Base-by-base conservation (phyloP, 2,888 invertebrate genomes). In the Pemphredon lugubris region DNA sequence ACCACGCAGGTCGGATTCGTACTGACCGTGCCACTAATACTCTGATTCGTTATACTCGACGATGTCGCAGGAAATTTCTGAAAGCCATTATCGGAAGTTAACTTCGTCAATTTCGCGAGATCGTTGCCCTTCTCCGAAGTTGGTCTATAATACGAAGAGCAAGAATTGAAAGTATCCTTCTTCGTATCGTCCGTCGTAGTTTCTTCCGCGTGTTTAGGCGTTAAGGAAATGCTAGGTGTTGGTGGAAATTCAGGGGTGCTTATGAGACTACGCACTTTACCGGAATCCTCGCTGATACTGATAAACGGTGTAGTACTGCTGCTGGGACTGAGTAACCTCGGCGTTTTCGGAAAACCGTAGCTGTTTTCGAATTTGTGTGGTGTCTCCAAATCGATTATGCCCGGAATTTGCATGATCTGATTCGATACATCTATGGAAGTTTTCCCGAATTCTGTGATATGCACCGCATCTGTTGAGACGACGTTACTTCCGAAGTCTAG, bases 191-290 rank as follows among this genome's bases (percentile, higher is more conserved):
- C 82, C 0, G 23, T 44, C 0, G 64, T 79, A 2, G 69, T 81
- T 40, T 84, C 82, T 3, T 74, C 65, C 0, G 60, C 63, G 13
- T 82, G 81, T 14, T 85, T 82, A 0, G 89, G 89, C 0, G 89
- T 89, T 3, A 88, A 39, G 2, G 81, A 71, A 13, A 89, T 84
- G 14, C 84, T 80, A 1, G 90, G 90, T 0, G 90, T 90, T 1
- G 79, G 82, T 0, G 90, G 89, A 40, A 88, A 87, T 34, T 88
- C 89, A 0, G 89, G 89, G 0, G 90, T 89, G 2, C 79, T 68
- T 4, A 88, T 83, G 11, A 86, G 84, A 13, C 83, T 80, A n/a
- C 79, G 82, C 30, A 89, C 73, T 48, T 82, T 87, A 0, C 68
- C 73, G 0, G 83, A 79, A 6, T 88, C 84, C 1, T 88, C 87